phyloP scores from a whole-genome alignment of 2,888 invertebrate genomes.

The Meteorus cinctellus region DNA sequence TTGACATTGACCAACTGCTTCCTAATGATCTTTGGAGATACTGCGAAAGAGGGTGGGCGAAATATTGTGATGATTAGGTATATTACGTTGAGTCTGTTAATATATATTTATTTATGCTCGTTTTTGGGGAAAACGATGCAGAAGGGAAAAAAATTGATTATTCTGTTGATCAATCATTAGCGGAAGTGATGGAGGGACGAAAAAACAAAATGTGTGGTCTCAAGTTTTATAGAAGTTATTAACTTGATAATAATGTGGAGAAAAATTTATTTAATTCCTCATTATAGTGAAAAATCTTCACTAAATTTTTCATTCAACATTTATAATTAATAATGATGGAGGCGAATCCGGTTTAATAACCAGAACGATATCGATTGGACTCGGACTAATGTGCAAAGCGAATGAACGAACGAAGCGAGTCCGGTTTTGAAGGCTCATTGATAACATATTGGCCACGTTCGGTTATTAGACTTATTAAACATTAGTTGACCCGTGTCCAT shows the following conservation, averaged over 20 bases:
- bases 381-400: slow-evolving; percentile 23
- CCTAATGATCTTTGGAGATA: slow-evolving; percentile 34
- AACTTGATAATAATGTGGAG: too few species aligned
- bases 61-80: slow-evolving; percentile 4
- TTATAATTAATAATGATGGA: background rate
- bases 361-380: slow-evolving; percentile 36
- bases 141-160: too few species aligned
- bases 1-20: slow-evolving; percentile 46
- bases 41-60: background rate
- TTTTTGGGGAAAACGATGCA: too few species aligned
- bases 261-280: too few species aligned
- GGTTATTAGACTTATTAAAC: slow-evolving; percentile 39
- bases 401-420: slow-evolving; percentile 25
- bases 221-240: too few species aligned
- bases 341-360: slow-evolving; percentile 19
- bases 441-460: slow-evolving; percentile 40
- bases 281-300: background rate
- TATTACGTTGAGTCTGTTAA: background rate
- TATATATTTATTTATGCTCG: slow-evolving; percentile 9
- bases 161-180: too few species aligned
- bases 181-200: too few species aligned
- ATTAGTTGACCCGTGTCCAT: background rate
- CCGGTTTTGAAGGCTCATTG: slow-evolving; percentile 27
- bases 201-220: too few species aligned
- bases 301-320: background rate